Evolutionary conservation across 2,888 invertebrate species (phyloP).

Genomic region (Carabus problematicus): DNA sequence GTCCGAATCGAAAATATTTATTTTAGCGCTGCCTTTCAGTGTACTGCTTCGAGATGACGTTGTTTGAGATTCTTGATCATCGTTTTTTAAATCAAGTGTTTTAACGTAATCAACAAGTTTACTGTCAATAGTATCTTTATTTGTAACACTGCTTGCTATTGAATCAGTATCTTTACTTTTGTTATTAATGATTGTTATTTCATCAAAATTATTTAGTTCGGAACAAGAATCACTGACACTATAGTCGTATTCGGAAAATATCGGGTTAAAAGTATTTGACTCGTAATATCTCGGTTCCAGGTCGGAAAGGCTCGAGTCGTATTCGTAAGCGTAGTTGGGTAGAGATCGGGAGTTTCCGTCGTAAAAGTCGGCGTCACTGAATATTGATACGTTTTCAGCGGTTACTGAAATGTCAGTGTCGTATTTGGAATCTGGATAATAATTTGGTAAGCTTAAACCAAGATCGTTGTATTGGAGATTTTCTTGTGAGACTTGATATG

Average conservation of each 20-base stretch:
- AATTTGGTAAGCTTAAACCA: constrained; percentile 57
- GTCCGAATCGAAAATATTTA: constrained; percentile 3
- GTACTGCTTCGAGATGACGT: constrained; percentile 10
- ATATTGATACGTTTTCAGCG: constrained; percentile 60
- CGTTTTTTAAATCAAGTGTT: constrained; percentile 40
- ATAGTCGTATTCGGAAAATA: constrained; percentile 33
- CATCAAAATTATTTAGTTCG: constrained; percentile 39
- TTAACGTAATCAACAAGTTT: constrained; percentile 49
- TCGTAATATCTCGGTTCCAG: constrained; percentile 48
- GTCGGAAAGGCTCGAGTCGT: constrained; percentile 47
- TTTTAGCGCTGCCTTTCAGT: constrained; percentile 17
- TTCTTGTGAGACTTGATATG: constrained; percentile 50
- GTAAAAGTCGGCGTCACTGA: constrained; percentile 47
- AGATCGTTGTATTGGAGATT: constrained; percentile 58
- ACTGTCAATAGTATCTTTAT: constrained; percentile 47
- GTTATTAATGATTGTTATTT: constrained; percentile 36
- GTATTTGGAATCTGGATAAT: constrained; percentile 60
- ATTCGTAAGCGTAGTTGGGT: constrained; percentile 50
- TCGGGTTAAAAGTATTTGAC: constrained; percentile 43
- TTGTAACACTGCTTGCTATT: constrained; percentile 47
- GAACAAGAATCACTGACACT: constrained; percentile 35
- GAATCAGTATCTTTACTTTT: constrained; percentile 22
- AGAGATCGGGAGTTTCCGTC: constrained; percentile 50
- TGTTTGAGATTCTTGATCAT: constrained; percentile 1
- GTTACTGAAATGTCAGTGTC: constrained; percentile 61